Base-by-base conservation (phyloP, 2,797 vertebrate species). In the Leptatherina wallacei region DNA sequence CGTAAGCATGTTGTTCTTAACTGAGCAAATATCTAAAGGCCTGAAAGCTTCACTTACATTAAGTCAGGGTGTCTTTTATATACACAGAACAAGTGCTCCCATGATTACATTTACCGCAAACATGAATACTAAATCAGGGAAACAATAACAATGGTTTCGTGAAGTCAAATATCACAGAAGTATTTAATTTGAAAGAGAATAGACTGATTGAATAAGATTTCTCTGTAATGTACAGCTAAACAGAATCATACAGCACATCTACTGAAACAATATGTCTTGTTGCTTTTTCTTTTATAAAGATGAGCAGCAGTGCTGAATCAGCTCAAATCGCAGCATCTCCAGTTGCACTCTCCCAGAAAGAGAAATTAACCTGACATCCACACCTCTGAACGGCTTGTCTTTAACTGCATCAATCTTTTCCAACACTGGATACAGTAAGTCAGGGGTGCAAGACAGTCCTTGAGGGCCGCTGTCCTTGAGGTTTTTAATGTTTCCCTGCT, bases 21-120 rank as follows among this genome's bases (percentile, higher is more conserved):
- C 80, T 68, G 83, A 88, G 80, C 84, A 91, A 93, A 91, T 88
- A 93, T 89, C 78, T 81, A 73, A 85, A 83, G 81, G 85, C 85
- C 73, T 77, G 54, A 54, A n/a, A 83, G 79, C 77, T 61, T 81
- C 75, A 64, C 67, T 85, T 75, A 56, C 78, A 89, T 85, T 88
- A 81, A 83, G 40, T 61, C 60, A 73, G 22, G 56, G 65, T 78
- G 63, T 85, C 67, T 82, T 81, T 86, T 76, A 80, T 58, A 67
- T 63, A 69, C 62, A 69, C 42, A 74, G 30, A 65, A 71, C 69
- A 85, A 65, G 33, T 35, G 1, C 49, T 64, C 38, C 13, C 5
- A 4, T 85, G 78, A 88, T 89, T 75, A 84, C 54, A 80, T 80
- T 81, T 40, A 75, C 72, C 77, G 70, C 85, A 82, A 85, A 89